Percentiles rank a stretch among this genome's conserved stretches.
Conservation (phyloP, 2,113 vertebrate genomes). For the Falco punctatus region DNA sequence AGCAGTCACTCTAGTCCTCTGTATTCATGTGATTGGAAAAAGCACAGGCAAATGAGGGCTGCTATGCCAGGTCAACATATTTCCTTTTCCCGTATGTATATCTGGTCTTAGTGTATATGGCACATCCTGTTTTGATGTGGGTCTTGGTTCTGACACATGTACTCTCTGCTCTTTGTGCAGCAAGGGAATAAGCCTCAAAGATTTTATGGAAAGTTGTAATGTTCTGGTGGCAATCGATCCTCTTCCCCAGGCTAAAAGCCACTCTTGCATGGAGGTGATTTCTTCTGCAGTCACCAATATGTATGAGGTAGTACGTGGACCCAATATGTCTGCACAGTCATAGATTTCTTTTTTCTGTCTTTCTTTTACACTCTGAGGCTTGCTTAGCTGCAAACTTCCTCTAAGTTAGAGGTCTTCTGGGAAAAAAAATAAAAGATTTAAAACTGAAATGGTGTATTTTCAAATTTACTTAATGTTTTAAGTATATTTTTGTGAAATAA, state of each 20-base stretch:
- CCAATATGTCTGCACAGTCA: neutral
- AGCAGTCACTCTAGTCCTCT: neutral
- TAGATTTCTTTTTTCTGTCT: neutral
- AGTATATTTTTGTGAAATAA: neutral
- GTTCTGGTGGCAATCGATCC: neutral
- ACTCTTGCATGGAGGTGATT: neutral
- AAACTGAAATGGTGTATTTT: neutral
- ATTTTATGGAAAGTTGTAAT: neutral
- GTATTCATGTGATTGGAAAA: neutral
- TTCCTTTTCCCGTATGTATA: neutral
- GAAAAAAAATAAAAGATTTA: neutral
- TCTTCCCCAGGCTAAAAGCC: neutral
- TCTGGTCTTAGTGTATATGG: neutral
- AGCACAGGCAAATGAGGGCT: neutral
- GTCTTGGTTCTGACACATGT: neutral
- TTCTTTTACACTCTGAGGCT: neutral
- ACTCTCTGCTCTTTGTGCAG: neutral
- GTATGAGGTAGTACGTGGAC: neutral
- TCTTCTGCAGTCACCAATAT: neutral
- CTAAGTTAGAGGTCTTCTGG: neutral
- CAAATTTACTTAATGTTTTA: neutral
- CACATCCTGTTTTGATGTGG: neutral
- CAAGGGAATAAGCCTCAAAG: neutral
- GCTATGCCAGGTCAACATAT: neutral
- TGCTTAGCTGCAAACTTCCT: neutral